Evolutionary conservation across 2,888 invertebrate genomes (phyloP), one percentile per base, ranked within the genome.

Genomic region (Diarsia rubi): DNA sequence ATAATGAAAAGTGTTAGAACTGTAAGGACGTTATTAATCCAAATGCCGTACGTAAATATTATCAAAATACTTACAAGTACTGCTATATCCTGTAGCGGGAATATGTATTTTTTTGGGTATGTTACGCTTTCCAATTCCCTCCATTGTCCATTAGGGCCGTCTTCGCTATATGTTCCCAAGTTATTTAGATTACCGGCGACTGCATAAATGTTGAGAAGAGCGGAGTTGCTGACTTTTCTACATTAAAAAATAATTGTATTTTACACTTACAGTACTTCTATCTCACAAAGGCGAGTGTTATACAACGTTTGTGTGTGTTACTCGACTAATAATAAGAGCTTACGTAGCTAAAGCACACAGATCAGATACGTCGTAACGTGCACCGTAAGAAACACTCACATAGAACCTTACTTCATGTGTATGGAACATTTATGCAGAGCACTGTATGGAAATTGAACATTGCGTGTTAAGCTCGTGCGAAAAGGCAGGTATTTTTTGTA

Each of bases 171-270:
- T 11, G 0, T 59, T 12, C 73, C 91, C 3, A 16, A 21, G 69
- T 93, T 94, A 0, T 24, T 14, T 4, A 93, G 79, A 49, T 90
- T 90, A 6, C 93, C 94, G 24, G 94, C 94, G 0, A 93, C 94
- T 1, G 91, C 94, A 27, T 77, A 86, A 19, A 69, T 85, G 4
- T 57, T 42, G 0, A 37, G 24, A 6, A 92, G 63, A 0, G 0
- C 0, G 0, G 0, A 0, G 1, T 0, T 1, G 31, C 31, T 59
- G 16, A 47, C 37, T 73, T 16, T 3, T 44, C 82, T 82, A 45
- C 31, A 65, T 44, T 16, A 1, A 45, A 69, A 75, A 52, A 67
- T 37, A 37, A 68, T 45, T 3, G 21, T 57, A n/a, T 47, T 21
- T 42, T 19, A 16, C 14, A 47, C 1, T 47, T 19, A 14, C 5